A percentile compares a stretch with the other conserved stretches of the same genome.
Evolutionary conservation across 2,113 vertebrate species (phyloP).

Genomic region (Pangasianodon hypophthalmus): DNA sequence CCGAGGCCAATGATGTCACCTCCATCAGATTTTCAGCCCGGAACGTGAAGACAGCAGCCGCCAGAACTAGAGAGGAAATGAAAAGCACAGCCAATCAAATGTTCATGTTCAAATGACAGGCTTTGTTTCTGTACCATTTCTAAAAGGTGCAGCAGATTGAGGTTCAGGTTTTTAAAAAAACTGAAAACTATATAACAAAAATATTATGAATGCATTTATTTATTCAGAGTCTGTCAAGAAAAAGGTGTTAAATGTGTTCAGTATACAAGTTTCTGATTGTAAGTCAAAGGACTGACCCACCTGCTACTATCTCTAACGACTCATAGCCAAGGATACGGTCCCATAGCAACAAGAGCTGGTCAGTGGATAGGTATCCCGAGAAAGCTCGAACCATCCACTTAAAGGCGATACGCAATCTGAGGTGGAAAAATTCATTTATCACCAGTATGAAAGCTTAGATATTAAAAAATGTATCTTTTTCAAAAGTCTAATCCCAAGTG

Average conservation of each 20-base stretch:
- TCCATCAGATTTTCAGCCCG: constrained; percentile 99
- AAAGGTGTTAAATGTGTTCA: not conserved
- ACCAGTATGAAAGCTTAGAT: not conserved
- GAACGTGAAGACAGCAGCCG: constrained; percentile 96
- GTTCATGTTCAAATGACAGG: not conserved
- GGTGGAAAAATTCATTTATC: not conserved
- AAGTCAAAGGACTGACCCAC: constrained; percentile 67
- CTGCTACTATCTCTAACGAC: constrained; percentile 90
- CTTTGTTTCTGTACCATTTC: not conserved
- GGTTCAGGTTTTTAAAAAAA: not conserved
- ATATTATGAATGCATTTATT: not conserved
- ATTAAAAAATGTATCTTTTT: not conserved
- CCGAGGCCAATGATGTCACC: constrained; percentile 94
- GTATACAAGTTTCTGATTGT: not conserved
- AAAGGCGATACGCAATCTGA: constrained; percentile 92
- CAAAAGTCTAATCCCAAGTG: not conserved
- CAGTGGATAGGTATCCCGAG: constrained; percentile 96
- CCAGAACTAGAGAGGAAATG: constrained; percentile 78
- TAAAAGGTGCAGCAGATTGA: not conserved
- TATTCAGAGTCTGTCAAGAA: not conserved
- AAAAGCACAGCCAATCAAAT: constrained; percentile 31
- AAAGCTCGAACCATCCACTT: constrained; percentile 99
- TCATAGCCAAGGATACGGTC: constrained; percentile 95
- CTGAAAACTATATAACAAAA: not conserved
- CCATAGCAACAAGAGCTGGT: constrained; percentile 96